These are phyloP conservation scores for Luffia ferchaultella DNA, from an alignment of 2,888 invertebrate genomes.

Conservation along the genomic window DNA sequence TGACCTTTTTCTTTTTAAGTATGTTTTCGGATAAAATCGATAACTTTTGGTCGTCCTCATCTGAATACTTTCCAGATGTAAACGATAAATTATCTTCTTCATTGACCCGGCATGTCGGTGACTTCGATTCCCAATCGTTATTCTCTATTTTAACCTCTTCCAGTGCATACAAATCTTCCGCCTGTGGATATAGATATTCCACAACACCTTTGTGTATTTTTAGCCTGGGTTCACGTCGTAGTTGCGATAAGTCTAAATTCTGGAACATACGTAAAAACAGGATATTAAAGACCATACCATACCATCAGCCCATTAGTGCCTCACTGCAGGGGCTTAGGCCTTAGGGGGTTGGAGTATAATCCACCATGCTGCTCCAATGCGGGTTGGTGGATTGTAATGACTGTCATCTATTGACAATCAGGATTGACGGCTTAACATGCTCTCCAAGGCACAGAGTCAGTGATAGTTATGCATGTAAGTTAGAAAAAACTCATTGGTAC, in stretches of 20 bases:
- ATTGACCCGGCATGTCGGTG: neutral
- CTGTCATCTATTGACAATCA: too few relatives aligned
- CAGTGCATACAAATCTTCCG: neutral
- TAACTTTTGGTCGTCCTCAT: conserved; percentile 15
- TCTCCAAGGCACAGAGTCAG: too few relatives aligned
- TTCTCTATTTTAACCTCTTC: neutral
- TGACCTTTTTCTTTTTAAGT: neutral
- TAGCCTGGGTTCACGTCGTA: neutral
- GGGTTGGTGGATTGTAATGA: too few relatives aligned
- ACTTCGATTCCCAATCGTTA: neutral
- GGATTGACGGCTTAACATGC: too few relatives aligned
- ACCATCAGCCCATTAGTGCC: too few relatives aligned
- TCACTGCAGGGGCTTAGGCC: too few relatives aligned
- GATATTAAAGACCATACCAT: too few relatives aligned
- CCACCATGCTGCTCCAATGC: too few relatives aligned
- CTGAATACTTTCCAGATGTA: conserved; percentile 6
- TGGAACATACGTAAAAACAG: neutral
- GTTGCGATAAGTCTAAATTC: neutral
- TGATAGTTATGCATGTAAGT: too few relatives aligned
- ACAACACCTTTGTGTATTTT: neutral
- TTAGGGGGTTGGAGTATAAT: too few relatives aligned
- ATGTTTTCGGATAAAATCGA: neutral
- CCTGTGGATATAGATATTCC: neutral
- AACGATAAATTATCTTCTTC: conserved; percentile 4
- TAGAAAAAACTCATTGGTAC: too few relatives aligned